A percentile compares a stretch with the other conserved stretches of the same genome.
Evolutionary conservation across 2,113 vertebrate genomes (phyloP).

Genomic region (Myanophis thanlyinensis): DNA sequence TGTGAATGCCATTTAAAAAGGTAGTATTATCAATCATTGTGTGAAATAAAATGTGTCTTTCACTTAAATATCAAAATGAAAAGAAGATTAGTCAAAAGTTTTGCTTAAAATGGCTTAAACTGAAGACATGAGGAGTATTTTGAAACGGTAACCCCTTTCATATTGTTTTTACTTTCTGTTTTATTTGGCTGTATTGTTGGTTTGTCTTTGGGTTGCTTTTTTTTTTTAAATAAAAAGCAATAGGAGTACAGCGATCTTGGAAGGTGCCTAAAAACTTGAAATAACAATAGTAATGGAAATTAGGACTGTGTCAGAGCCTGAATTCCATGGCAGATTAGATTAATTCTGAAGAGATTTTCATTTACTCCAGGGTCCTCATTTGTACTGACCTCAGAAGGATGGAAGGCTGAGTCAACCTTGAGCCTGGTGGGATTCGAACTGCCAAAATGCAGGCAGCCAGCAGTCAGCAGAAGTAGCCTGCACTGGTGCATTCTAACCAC

Average conservation of each 20-base stretch:
- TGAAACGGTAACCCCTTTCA: background rate
- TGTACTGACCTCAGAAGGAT: too few species aligned
- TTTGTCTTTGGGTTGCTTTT: background rate
- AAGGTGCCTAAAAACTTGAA: background rate
- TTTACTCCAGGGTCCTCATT: background rate
- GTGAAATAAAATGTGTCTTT: background rate
- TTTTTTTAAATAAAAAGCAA: background rate
- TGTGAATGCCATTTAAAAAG: background rate
- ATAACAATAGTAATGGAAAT: background rate
- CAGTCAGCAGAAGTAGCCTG: too few species aligned
- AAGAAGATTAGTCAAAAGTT: background rate
- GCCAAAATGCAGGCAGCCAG: too few species aligned
- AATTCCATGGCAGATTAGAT: background rate
- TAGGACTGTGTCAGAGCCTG: background rate
- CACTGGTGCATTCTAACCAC: too few species aligned
- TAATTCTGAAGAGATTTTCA: background rate
- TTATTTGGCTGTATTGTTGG: background rate
- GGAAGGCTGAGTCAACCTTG: too few species aligned
- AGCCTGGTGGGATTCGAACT: too few species aligned
- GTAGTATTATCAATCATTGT: background rate
- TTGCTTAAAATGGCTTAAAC: background rate
- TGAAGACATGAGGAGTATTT: background rate
- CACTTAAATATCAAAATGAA: background rate
- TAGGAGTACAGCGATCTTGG: background rate
- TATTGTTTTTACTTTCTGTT: background rate